Conservation (phyloP, 2,113 vertebrate genomes). For the Sinocyclocheilus anshuiensis region DNA sequence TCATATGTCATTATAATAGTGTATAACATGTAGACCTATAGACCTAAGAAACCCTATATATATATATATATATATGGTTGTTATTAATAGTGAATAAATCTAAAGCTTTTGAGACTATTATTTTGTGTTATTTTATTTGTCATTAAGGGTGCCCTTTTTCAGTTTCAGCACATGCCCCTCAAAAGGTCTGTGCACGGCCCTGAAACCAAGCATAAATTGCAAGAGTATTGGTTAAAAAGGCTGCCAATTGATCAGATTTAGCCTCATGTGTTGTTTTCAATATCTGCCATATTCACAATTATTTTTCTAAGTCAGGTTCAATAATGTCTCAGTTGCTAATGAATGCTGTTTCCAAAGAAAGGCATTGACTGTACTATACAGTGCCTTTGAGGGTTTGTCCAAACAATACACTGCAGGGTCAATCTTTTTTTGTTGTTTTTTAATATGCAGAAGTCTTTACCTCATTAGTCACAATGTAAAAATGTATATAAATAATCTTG, state of each 20-base stretch:
- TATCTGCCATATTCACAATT: conserved; percentile 44
- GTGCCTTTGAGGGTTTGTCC: conserved; percentile 43
- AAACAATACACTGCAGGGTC: conserved; percentile 50
- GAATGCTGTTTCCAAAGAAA: conserved; percentile 48
- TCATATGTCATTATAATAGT: no score
- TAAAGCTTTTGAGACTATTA: no score
- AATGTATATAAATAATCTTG: neutral
- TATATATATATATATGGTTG: no score
- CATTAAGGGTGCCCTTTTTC: no score
- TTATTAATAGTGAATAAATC: no score
- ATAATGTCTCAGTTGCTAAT: conserved; percentile 47
- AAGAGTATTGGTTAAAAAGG: neutral
- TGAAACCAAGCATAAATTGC: neutral
- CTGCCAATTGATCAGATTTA: neutral
- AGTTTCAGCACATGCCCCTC: no score
- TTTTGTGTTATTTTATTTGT: no score
- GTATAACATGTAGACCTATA: no score
- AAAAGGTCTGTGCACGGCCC: no score
- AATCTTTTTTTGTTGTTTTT: conserved; percentile 12
- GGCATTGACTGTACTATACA: conserved; percentile 45
- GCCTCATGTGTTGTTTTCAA: conserved; percentile 35
- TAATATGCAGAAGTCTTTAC: conserved; percentile 15
- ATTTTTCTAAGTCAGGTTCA: conserved; percentile 37
- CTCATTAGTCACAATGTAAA: conserved; percentile 33
- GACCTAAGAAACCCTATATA: no score